Percentiles rank a stretch among this genome's conserved stretches.
Evolutionary conservation across 2,888 invertebrate species (phyloP).

Genomic region (Trichogramma evanescens): DNA sequence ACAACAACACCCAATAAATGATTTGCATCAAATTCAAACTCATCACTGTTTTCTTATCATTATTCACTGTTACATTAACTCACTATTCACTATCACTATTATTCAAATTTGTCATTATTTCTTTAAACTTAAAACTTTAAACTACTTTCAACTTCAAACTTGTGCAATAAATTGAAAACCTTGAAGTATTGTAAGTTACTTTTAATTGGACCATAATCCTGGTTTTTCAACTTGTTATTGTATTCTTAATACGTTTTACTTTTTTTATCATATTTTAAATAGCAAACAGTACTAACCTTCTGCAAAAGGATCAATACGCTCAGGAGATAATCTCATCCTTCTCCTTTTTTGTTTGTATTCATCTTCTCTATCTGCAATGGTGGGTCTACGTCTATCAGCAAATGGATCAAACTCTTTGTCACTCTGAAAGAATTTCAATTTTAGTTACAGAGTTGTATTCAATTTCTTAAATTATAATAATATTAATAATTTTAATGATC

Average conservation of each 20-base stretch:
- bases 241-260: too few species aligned
- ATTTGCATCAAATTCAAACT: too few species aligned
- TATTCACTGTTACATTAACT: too few species aligned
- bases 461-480: not conserved
- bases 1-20: too few species aligned
- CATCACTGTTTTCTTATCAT: too few species aligned
- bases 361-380: constrained; percentile 94
- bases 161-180: not conserved
- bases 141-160: not conserved
- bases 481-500: constrained; percentile 2
- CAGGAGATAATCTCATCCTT: constrained; percentile 91
- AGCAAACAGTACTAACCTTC: constrained; percentile 67
- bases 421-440: constrained; percentile 52
- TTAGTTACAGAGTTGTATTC: not conserved
- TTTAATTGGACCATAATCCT: not conserved
- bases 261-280: too few species aligned
- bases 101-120: not conserved
- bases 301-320: constrained; percentile 94
- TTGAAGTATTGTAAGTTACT: not conserved
- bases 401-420: constrained; percentile 93
- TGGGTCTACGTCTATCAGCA: constrained; percentile 83
- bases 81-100: too few species aligned
- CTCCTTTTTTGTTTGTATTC: constrained; percentile 87
- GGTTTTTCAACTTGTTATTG: too few species aligned
- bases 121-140: not conserved